Conservation (phyloP, 2,113 vertebrate genomes). For the Mohoua ochrocephala region DNA sequence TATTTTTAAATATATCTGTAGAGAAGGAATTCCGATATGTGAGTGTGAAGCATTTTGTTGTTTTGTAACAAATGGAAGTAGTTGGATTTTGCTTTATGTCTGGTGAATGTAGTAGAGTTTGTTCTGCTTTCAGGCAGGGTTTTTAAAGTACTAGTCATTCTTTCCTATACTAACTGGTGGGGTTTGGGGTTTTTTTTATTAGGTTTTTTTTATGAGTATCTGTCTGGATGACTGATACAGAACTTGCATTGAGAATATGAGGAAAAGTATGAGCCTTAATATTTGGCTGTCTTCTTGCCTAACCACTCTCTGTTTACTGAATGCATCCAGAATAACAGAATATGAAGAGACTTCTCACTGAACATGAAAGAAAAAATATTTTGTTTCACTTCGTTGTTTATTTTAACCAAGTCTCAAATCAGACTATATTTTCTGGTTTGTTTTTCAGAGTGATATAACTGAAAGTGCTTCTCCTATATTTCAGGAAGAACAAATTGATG, state of each 20-base stretch:
- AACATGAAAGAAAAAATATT: background rate
- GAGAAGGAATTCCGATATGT: background rate
- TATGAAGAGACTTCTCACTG: background rate
- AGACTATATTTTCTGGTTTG: conserved; percentile 36
- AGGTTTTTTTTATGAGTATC: background rate
- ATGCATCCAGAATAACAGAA: background rate
- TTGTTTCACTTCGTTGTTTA: background rate
- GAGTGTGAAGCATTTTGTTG: background rate
- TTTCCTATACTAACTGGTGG: background rate
- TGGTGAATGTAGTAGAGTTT: background rate
- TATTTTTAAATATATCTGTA: background rate
- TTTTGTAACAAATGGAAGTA: background rate
- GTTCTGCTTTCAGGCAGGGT: background rate
- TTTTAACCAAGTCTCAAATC: background rate
- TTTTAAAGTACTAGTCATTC: background rate
- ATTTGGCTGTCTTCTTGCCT: background rate
- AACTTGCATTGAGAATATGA: background rate
- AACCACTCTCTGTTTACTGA: background rate
- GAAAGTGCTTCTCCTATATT: conserved; percentile 46
- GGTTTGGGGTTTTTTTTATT: background rate
- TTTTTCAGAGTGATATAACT: conserved; percentile 67
- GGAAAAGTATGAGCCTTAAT: background rate
- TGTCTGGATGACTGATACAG: background rate
- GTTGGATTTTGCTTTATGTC: background rate
- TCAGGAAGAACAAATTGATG: conserved; percentile 20